A percentile compares a stretch with the other conserved stretches of the same genome.
phyloP scores from a whole-genome alignment of 2,113 vertebrate genomes.

The Candoia aspera region DNA sequence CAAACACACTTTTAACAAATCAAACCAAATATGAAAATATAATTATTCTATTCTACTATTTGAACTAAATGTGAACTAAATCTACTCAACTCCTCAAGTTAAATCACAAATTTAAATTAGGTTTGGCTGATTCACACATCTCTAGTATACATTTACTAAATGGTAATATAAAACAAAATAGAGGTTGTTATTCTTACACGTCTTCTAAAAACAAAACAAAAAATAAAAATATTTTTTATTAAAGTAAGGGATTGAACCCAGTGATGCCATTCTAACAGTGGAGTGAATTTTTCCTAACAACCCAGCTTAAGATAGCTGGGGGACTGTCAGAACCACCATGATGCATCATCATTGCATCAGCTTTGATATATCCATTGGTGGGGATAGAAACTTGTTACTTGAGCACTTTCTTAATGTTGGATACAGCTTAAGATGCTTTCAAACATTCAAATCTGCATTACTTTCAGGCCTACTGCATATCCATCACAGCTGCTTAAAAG shows the following conservation, averaged over 20 bases:
- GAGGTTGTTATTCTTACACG: conserved; percentile 34
- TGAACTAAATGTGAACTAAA: background rate
- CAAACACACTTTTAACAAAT: background rate
- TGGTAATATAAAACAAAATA: conserved; percentile 10
- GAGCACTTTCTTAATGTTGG: background rate
- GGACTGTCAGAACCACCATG: background rate
- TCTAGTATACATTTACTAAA: conserved; percentile 42
- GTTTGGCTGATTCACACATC: background rate
- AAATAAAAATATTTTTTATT: conserved; percentile 59
- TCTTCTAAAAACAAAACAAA: conserved; percentile 58
- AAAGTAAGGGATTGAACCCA: background rate
- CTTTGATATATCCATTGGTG: background rate
- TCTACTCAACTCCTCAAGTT: background rate
- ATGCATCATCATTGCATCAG: background rate
- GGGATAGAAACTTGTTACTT: background rate
- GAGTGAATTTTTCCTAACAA: conserved; percentile 59
- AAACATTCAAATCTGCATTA: conserved; percentile 46
- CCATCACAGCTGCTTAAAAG: background rate
- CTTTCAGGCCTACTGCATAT: conserved; percentile 16
- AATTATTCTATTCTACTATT: background rate
- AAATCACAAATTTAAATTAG: background rate
- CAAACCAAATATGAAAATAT: background rate
- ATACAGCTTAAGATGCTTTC: background rate
- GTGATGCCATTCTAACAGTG: background rate
- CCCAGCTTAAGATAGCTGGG: conserved; percentile 52